Percentiles rank a stretch among this genome's conserved stretches.
Evolutionary conservation across 2,113 vertebrate species (phyloP).

Genomic region (Taxidea taxus): DNA sequence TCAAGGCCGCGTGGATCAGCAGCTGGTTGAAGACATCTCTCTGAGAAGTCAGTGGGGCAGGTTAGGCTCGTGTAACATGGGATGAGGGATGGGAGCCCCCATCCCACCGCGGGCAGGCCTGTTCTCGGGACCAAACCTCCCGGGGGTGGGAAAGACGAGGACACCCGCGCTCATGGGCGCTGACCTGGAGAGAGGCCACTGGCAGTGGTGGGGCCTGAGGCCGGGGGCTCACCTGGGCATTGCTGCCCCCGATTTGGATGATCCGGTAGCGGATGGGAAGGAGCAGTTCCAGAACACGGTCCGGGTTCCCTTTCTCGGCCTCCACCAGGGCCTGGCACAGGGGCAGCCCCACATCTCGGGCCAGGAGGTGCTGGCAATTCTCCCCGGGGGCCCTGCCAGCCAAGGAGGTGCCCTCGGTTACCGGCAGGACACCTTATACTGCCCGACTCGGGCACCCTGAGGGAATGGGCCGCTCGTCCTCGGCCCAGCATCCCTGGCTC

Average conservation of each 20-base stretch:
- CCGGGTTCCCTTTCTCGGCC: constrained; percentile 88
- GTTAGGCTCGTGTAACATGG: rapidly evolving
- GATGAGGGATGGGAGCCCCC: rapidly evolving
- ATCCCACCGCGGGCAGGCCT: neutral
- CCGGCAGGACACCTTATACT: rapidly evolving
- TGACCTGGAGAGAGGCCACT: rapidly evolving
- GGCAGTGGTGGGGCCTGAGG: rapidly evolving
- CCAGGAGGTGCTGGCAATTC: constrained; percentile 86
- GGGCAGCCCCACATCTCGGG: constrained; percentile 85
- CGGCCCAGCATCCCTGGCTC: neutral
- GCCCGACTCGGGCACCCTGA: rapidly evolving
- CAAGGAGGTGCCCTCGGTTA: neutral
- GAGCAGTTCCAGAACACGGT: constrained; percentile 86
- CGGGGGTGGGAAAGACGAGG: rapidly evolving
- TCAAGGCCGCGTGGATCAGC: constrained; percentile 91
- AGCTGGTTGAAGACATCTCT: constrained; percentile 95
- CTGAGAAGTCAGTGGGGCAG: constrained; percentile 77
- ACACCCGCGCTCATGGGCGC: rapidly evolving
- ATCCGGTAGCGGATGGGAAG: constrained; percentile 89
- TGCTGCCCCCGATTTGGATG: constrained; percentile 89
- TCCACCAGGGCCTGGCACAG: constrained; percentile 92
- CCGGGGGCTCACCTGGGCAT: constrained; percentile 89
- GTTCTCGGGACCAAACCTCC: neutral
- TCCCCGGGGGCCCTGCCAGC: constrained; percentile 76
- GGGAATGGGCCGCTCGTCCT: neutral